A percentile compares a stretch with the other conserved stretches of the same genome.
Conservation (phyloP, 2,888 invertebrate genomes). For the Microctonus hyperodae region DNA sequence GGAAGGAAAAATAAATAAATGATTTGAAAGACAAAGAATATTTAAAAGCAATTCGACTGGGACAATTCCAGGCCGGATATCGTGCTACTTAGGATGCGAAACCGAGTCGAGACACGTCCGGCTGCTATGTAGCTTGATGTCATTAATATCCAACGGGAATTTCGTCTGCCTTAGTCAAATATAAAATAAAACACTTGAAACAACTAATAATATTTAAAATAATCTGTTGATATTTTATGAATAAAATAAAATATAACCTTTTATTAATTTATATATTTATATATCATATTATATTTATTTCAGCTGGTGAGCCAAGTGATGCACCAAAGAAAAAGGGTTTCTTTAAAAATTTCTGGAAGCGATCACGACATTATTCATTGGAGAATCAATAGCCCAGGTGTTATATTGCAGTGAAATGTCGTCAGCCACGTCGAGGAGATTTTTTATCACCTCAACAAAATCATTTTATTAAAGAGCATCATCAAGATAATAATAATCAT, state of each 20-base stretch:
- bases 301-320: conserved; percentile 73
- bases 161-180: background rate
- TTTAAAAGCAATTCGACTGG: conserved; percentile 22
- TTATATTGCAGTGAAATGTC: conserved; percentile 30
- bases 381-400: conserved; percentile 78
- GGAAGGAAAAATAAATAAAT: background rate
- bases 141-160: background rate
- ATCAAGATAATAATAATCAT: background rate
- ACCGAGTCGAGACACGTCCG: conserved; percentile 34
- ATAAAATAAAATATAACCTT: background rate
- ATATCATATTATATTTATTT: conserved; percentile 55
- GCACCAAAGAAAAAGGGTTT: conserved; percentile 86
- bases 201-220: background rate
- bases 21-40: conserved; percentile 12
- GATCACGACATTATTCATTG: conserved; percentile 84
- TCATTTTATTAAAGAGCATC: conserved; percentile 12
- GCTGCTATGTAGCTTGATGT: conserved; percentile 20
- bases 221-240: background rate
- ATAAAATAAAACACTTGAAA: background rate
- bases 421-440: conserved; percentile 24
- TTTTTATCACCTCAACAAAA: conserved; percentile 17
- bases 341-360: conserved; percentile 89
- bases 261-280: conserved; percentile 15
- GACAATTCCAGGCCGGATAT: conserved; percentile 48
- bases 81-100: conserved; percentile 50